These are phyloP conservation scores for Nephrotoma guestfalica DNA, from an alignment of 2,888 invertebrate species.

Conservation along the genomic window DNA sequence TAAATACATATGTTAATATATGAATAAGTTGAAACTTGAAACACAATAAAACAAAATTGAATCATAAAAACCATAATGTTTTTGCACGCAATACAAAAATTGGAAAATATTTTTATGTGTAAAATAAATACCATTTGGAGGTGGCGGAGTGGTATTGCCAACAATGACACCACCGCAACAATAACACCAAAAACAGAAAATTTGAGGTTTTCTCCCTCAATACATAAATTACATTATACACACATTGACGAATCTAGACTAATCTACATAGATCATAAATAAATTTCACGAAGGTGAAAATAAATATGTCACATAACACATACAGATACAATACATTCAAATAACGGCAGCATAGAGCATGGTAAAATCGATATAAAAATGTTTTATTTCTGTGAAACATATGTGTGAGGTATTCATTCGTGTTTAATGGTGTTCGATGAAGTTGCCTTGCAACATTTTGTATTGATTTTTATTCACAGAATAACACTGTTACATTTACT, in stretches of 20 bases:
- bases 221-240: neutral
- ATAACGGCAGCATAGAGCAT: neutral
- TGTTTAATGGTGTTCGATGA: neutral
- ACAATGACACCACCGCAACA: neutral
- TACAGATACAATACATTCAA: neutral
- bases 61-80: neutral
- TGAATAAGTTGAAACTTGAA: neutral
- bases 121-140: neutral
- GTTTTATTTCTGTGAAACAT: neutral
- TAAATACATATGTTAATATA: neutral
- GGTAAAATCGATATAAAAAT: neutral
- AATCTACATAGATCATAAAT: neutral
- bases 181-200: neutral
- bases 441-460: neutral
- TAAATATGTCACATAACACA: neutral
- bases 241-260: neutral
- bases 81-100: neutral
- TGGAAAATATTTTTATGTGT: neutral
- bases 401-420: neutral
- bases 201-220: neutral
- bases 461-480: neutral
- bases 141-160: neutral
- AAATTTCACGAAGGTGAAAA: neutral
- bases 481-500: no score
- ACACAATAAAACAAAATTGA: neutral